phyloP scores from a whole-genome alignment of 2,113 vertebrate species.

The Desmodus rotundus region DNA sequence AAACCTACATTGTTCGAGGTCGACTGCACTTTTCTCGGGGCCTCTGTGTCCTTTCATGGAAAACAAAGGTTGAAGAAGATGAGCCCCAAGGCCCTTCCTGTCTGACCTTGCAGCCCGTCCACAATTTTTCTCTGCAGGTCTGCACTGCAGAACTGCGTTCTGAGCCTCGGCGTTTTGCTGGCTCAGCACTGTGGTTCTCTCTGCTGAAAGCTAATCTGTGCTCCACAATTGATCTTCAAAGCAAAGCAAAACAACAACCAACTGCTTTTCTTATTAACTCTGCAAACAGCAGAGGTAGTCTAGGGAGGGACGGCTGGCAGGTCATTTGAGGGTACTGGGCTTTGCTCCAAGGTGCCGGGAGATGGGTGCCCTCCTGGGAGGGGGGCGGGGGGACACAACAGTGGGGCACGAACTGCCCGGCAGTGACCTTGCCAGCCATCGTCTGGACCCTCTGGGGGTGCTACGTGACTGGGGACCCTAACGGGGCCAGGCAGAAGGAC shows the following conservation, averaged over 20 bases:
- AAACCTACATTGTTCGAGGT: background rate
- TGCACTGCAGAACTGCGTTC: background rate
- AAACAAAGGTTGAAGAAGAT: background rate
- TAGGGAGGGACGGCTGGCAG: background rate
- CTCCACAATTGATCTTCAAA: background rate
- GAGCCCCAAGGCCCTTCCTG: background rate
- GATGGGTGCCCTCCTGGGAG: background rate
- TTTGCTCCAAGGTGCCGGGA: background rate
- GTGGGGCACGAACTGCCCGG: background rate
- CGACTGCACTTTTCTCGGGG: background rate
- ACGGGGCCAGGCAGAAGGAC: background rate
- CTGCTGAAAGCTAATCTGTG: background rate
- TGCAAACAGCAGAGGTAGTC: background rate
- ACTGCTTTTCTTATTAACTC: background rate
- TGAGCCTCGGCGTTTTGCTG: background rate
- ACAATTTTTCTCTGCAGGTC: background rate
- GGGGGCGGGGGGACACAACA: background rate
- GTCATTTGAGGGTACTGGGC: background rate
- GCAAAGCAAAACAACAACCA: background rate
- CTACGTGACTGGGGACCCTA: rapidly evolving
- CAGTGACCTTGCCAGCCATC: background rate
- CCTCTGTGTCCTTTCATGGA: background rate
- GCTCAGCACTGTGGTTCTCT: background rate
- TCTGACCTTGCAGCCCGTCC: background rate
- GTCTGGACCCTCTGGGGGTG: background rate